phyloP scores from a whole-genome alignment of 1,140 invertebrate genomes.

The Muscidifurax raptorellus region DNA sequence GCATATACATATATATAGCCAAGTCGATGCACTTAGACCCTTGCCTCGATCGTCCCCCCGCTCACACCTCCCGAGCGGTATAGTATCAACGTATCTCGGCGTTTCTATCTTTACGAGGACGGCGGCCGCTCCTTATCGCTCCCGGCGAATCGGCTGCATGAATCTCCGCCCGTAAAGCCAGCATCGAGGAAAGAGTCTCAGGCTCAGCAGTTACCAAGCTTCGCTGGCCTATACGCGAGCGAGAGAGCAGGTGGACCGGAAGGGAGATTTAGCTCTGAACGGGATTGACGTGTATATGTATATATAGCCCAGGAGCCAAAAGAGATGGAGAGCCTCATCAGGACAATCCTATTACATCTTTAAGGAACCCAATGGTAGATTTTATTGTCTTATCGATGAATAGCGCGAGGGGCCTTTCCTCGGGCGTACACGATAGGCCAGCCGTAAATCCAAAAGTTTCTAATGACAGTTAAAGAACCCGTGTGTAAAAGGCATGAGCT shows the following conservation, averaged over 20 bases:
- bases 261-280: background rate
- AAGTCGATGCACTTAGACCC: background rate
- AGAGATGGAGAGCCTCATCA: background rate
- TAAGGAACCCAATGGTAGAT: background rate
- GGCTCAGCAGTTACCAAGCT: background rate
- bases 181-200: background rate
- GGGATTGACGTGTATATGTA: background rate
- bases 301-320: background rate
- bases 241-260: background rate
- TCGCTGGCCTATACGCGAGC: background rate
- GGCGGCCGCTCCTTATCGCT: slow-evolving; percentile 49
- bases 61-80: slow-evolving; percentile 7
- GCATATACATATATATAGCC: background rate
- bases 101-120: slow-evolving; percentile 58
- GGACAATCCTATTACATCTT: background rate
- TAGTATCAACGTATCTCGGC: slow-evolving; percentile 46
- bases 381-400: slow-evolving; percentile 33
- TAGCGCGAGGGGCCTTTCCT: background rate
- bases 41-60: too few relatives aligned
- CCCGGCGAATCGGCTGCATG: slow-evolving; percentile 52
- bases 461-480: background rate
- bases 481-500: too few relatives aligned
- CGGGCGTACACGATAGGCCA: too few relatives aligned
- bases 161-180: slow-evolving; percentile 56
- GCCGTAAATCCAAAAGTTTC: slow-evolving; percentile 18